Evolutionary conservation across 2,888 invertebrate species (phyloP).

Genomic region (Volucella inanis): DNA sequence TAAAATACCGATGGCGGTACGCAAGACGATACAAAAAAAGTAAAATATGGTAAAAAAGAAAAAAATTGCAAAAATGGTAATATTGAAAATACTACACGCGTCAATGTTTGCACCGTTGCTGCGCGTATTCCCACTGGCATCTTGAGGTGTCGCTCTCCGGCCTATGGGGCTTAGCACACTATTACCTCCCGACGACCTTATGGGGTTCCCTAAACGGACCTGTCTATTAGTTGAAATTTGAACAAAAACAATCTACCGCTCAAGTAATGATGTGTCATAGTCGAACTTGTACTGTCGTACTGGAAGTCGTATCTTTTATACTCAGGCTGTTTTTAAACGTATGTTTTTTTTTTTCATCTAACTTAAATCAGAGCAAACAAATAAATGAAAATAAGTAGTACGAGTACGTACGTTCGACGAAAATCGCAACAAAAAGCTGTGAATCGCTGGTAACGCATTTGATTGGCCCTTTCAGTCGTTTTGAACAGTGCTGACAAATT

Average conservation of each 20-base stretch:
- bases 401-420: constrained; percentile 19
- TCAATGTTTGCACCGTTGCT: constrained; percentile 49
- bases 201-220: constrained; percentile 58
- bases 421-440: constrained; percentile 38
- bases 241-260: constrained; percentile 12
- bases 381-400: too few relatives aligned
- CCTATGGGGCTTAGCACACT: neutral
- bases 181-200: constrained; percentile 35
- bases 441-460: constrained; percentile 44
- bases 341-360: too few relatives aligned
- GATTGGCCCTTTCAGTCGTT: constrained; percentile 72
- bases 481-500: constrained; percentile 66
- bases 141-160: constrained; percentile 61
- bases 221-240: constrained; percentile 42
- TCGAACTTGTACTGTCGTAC: neutral
- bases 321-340: too few relatives aligned
- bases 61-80: constrained; percentile 57
- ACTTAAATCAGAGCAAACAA: neutral
- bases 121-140: constrained; percentile 69
- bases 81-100: constrained; percentile 61
- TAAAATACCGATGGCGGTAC: constrained; percentile 23
- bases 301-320: too few relatives aligned
- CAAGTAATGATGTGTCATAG: constrained; percentile 11
- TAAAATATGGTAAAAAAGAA: constrained; percentile 13
- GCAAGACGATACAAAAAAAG: too few relatives aligned